Base-by-base conservation (phyloP, 2,888 invertebrate genomes). In the Rhorus exstirpatorius region DNA sequence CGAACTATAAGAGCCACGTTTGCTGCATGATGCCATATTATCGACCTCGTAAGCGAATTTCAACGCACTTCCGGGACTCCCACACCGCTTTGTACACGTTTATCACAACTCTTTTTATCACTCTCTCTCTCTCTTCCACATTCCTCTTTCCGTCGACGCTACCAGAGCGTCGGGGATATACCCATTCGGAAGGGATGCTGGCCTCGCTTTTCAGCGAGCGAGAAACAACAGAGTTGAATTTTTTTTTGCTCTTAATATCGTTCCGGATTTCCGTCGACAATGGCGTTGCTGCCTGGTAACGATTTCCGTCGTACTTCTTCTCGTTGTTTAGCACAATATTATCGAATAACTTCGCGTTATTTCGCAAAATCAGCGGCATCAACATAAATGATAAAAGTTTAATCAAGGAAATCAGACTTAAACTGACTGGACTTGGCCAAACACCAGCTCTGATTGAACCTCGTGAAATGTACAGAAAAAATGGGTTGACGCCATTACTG, bases 1-100 rank as follows among this genome's bases (percentile, higher is more conserved):
- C 19, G 19, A 24, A 67, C 21, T 35, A 21, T 24, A n/a, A n/a
- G n/a, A n/a, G 31, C 26, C 26, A 44, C 71, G 46, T 65, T 26
- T 38, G 14, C 63, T 58, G 79, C 72, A 19, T 38, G 63, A 83
- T 75, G 79, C 84, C 82, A n/a, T n/a, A 84, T 72, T 79, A 83
- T 75, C 82, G 72, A 84, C 75, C 83, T 86, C 70, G 78, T 83
- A 85, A 85, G 84, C 80, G 78, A 84, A 86, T 87, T 86, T 85
- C 82, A 65, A 83, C 75, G 76, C 78, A 72, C 83, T 61, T 77
- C 80, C 78, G 79, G 65, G 74, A 78, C 58, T 81, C 80, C 58
- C 83, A 71, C 58, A 60, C 58, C 79, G 83, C 83, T 83, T 83
- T 65, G 78, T 71, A 67, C 72, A 79, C 72, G 71, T 79, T 83